A percentile compares a stretch with the other conserved stretches of the same genome.
Evolutionary conservation across 2,797 vertebrate genomes (phyloP).

Genomic region (Telmatherina bonti): DNA sequence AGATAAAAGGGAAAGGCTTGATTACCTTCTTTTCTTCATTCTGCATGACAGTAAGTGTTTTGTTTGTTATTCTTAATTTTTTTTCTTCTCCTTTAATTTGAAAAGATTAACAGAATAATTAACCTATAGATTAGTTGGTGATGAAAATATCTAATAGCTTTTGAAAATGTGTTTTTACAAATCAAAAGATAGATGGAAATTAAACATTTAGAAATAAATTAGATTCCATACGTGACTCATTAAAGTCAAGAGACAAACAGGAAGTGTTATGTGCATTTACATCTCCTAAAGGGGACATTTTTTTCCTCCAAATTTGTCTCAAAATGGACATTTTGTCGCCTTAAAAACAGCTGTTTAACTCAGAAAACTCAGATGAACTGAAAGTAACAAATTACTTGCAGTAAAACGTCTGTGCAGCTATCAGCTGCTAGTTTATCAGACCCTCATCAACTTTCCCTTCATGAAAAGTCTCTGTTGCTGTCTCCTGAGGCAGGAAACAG

Average conservation of each 20-base stretch:
- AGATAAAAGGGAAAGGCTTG: neutral
- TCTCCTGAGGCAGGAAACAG: constrained; percentile 1
- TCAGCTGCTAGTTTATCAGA: neutral
- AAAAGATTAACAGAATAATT: neutral
- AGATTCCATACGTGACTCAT: too few species aligned
- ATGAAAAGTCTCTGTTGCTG: constrained; percentile 12
- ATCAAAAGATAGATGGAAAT: neutral
- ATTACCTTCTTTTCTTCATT: neutral
- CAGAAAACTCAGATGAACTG: neutral
- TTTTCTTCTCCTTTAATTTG: too few species aligned
- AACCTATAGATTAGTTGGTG: neutral
- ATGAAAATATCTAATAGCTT: neutral
- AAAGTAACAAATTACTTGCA: neutral
- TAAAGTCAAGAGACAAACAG: too few species aligned
- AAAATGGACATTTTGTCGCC: neutral
- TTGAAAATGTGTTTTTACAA: neutral
- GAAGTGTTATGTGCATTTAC: too few species aligned
- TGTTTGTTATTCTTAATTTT: too few species aligned
- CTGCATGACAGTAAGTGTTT: too few species aligned
- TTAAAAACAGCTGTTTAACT: neutral
- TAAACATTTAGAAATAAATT: too few species aligned
- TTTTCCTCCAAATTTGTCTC: too few species aligned
- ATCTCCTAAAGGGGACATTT: too few species aligned
- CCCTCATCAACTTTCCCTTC: constrained; percentile 5
- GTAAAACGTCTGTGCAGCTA: too few species aligned